A percentile compares a stretch with the other conserved stretches of the same genome.
Evolutionary conservation across 2,888 invertebrate species (phyloP).

Genomic region (Cryptus viduatorius): DNA sequence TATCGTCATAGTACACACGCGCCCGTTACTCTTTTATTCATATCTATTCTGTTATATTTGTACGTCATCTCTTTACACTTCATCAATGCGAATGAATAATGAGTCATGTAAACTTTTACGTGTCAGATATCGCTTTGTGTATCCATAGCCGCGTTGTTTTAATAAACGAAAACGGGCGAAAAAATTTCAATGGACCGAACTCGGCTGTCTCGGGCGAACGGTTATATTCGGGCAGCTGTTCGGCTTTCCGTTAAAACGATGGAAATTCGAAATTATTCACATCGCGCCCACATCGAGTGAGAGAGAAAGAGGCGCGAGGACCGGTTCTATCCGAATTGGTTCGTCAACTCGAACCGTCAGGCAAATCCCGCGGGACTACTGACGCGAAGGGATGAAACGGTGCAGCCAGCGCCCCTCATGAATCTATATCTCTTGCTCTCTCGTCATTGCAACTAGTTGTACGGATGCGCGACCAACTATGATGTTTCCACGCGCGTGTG

Average conservation of each 20-base stretch:
- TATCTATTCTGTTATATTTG: background rate
- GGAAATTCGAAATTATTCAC: slow-evolving; percentile 57
- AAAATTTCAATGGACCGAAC: slow-evolving; percentile 7
- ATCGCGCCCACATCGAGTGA: slow-evolving; percentile 11
- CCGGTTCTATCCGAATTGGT: slow-evolving; percentile 55
- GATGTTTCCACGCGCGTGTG: background rate
- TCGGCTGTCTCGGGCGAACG: background rate
- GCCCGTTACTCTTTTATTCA: background rate
- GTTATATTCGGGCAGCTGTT: slow-evolving; percentile 24
- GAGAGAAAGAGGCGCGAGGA: background rate
- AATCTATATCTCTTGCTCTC: background rate
- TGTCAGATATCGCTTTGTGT: background rate
- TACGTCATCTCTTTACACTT: background rate
- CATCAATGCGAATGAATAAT: background rate
- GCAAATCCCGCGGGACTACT: slow-evolving; percentile 47
- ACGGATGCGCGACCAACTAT: slow-evolving; percentile 1
- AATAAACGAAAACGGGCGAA: background rate
- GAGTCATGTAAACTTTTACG: background rate
- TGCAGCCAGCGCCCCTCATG: background rate
- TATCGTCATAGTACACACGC: background rate
- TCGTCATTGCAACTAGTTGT: slow-evolving; percentile 24
- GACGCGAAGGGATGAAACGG: slow-evolving; percentile 11
- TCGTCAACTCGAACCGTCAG: slow-evolving; percentile 58
- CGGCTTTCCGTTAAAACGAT: background rate
- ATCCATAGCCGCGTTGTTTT: background rate